phyloP scores from a whole-genome alignment of 2,797 vertebrate genomes.

The Sciurus carolinensis region DNA sequence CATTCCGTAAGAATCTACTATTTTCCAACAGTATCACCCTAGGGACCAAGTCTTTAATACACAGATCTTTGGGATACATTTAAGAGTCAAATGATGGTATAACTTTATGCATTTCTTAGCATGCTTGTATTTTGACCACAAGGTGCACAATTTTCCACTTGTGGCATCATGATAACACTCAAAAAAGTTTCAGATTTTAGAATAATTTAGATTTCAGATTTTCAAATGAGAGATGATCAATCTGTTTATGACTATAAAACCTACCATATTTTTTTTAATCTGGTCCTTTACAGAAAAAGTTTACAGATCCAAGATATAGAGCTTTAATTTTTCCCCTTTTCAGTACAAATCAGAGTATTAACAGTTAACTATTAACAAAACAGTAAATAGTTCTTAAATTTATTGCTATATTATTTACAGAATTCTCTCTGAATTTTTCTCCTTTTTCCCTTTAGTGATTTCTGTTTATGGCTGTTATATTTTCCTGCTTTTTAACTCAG shows the following conservation, averaged over 20 bases:
- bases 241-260: background rate
- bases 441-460: slow-evolving; percentile 6
- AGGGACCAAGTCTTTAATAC: background rate
- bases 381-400: background rate
- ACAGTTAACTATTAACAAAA: background rate
- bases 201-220: background rate
- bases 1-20: background rate
- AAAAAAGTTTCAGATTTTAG: background rate
- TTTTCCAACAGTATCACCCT: background rate
- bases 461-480: background rate
- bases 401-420: background rate
- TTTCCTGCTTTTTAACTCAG: slow-evolving; percentile 1
- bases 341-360: background rate
- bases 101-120: background rate
- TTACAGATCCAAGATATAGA: background rate
- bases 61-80: background rate
- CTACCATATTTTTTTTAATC: background rate
- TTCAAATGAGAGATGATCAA: background rate
- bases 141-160: background rate
- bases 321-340: slow-evolving; percentile 7
- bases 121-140: background rate
- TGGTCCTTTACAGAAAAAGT: background rate
- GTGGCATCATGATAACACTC: background rate
- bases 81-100: background rate
- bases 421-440: background rate